phyloP scores from a whole-genome alignment of 2,888 invertebrate genomes.

The Scelioninae gen. 1 region DNA sequence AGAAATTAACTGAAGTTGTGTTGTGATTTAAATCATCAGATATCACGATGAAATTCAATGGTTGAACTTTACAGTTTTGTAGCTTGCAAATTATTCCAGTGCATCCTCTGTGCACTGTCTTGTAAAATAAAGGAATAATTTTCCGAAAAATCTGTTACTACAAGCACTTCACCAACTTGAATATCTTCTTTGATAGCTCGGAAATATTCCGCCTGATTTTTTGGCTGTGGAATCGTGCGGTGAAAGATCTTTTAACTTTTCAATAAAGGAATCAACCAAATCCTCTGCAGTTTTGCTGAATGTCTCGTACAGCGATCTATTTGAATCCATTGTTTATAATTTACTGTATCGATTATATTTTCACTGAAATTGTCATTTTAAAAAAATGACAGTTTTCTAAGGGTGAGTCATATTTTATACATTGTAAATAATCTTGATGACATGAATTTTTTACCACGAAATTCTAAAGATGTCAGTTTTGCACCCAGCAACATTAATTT shows the following conservation, averaged over 20 bases:
- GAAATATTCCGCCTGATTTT: constrained; percentile 31
- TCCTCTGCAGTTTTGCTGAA: not conserved
- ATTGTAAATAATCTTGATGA: constrained; percentile 13
- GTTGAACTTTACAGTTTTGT: not conserved
- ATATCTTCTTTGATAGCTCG: constrained; percentile 3
- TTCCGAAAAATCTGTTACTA: constrained; percentile 20
- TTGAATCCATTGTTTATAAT: constrained; percentile 22
- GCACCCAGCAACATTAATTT: constrained; percentile 40
- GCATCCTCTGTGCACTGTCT: constrained; percentile 11
- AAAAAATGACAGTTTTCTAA: constrained; percentile 15
- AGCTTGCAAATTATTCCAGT: constrained; percentile 15
- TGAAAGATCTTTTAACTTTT: constrained; percentile 17
- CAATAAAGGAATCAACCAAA: constrained; percentile 17
- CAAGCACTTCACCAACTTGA: not conserved
- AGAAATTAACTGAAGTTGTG: constrained; percentile 16
- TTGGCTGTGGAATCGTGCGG: constrained; percentile 19
- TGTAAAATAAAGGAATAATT: constrained; percentile 11
- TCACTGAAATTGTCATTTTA: constrained; percentile 3
- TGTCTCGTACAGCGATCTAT: constrained; percentile 2
- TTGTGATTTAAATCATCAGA: constrained; percentile 25
- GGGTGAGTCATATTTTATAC: not conserved
- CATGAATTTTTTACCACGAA: not conserved
- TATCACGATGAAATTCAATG: constrained; percentile 11
- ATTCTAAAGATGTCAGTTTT: constrained; percentile 4
- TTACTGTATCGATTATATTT: constrained; percentile 3